Conservation (phyloP, 2,888 invertebrate species). For the Gryllus longicercus region DNA sequence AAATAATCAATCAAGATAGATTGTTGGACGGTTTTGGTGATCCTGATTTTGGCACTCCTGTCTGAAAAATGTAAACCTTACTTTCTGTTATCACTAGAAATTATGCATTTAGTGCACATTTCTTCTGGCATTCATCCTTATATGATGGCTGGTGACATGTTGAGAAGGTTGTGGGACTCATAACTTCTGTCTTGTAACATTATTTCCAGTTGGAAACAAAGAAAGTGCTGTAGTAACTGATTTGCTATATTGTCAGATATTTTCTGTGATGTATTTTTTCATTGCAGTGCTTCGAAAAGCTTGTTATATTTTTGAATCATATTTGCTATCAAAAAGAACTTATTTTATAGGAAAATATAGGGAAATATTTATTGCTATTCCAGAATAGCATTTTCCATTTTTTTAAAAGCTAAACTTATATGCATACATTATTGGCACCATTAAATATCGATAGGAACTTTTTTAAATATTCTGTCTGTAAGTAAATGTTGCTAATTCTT, state of each 20-base stretch:
- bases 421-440: background rate
- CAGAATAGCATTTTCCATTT: background rate
- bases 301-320: conserved; percentile 17
- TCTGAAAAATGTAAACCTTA: conserved; percentile 44
- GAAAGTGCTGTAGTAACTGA: background rate
- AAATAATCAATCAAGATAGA: conserved; percentile 23
- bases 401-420: background rate
- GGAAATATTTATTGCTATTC: background rate
- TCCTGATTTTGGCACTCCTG: conserved; percentile 66
- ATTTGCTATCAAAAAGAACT: background rate
- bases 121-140: conserved; percentile 1
- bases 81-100: conserved; percentile 3
- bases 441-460: background rate
- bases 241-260: conserved; percentile 1
- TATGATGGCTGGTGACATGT: background rate
- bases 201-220: background rate
- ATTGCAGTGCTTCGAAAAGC: background rate
- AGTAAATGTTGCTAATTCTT: background rate
- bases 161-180: background rate
- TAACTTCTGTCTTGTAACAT: background rate
- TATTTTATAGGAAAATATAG: background rate
- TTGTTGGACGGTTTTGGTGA: conserved; percentile 58
- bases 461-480: background rate
- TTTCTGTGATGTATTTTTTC: conserved; percentile 4
- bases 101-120: conserved; percentile 6